These are phyloP conservation scores for Phrynocephalus forsythii DNA, from an alignment of 2,797 vertebrate genomes.

Conservation along the genomic window DNA sequence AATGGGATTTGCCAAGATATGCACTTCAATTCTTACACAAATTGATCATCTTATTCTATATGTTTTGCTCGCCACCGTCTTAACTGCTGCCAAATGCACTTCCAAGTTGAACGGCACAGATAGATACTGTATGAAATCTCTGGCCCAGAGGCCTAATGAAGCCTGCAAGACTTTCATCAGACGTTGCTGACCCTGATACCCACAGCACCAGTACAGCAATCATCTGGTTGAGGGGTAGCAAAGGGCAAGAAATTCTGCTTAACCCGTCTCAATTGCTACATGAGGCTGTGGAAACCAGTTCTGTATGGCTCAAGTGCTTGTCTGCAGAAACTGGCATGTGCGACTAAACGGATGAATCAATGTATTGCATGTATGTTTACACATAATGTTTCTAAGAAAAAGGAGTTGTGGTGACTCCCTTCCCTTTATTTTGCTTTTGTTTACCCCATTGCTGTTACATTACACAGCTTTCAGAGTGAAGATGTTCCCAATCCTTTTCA, in stretches of 20 bases:
- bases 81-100: not conserved
- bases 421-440: not conserved
- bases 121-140: not conserved
- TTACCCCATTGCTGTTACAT: not conserved
- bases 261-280: not conserved
- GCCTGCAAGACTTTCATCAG: not conserved
- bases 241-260: not conserved
- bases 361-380: not conserved
- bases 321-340: not conserved
- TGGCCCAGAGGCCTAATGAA: not conserved
- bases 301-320: not conserved
- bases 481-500: not conserved
- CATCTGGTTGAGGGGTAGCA: not conserved
- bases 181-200: not conserved
- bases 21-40: slow-evolving; percentile 42
- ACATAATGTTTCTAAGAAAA: not conserved
- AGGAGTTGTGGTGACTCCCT: not conserved
- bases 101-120: not conserved
- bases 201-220: not conserved
- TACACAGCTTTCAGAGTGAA: not conserved
- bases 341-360: not conserved
- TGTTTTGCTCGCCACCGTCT: not conserved
- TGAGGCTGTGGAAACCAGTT: not conserved
- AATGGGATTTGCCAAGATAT: slow-evolving; percentile 39
- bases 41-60: slow-evolving; percentile 9